Evolutionary conservation across 1,140 invertebrate genomes (phyloP), one percentile per base, ranked within the genome.

Genomic region (Drosophila grimshawi): DNA sequence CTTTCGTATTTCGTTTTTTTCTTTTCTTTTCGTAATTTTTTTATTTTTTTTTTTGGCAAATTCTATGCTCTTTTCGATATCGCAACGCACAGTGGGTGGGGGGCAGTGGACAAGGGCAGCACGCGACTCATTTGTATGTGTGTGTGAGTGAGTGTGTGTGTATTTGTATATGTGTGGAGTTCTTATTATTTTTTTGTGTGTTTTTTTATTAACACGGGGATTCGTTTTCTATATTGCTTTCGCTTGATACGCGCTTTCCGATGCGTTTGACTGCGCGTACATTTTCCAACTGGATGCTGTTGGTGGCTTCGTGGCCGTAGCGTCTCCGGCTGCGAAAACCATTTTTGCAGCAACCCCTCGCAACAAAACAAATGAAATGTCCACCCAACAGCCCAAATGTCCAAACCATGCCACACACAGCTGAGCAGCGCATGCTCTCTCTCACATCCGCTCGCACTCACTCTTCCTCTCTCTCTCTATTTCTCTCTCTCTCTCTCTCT

Each of bases 251-350:
- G 83, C 83, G 83, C 76, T 86, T 83, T 88, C 68, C 35, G 83
- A 67, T 86, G 83, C 85, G 83, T 86, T 83, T 82, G 37, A 86
- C 46, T 86, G 73, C 83, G 83, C 83, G 80, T 89, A 85, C 80
- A 78, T 89, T 88, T 88, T 89, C 85, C 83, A 88, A 88, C 83
- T 88, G 83, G 83, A 88, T 88, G 85, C 83, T 88, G 77, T 66
- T 70, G 51, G 51, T 76, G 68, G 59, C 37, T 51, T 53, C 61
- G 45, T 41, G 5, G 65, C 51, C 41, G 52, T 43, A 8, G 59
- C 60, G 53, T 66, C 67, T 75, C 61, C 61, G 62, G 62, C 62
- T 39, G 53, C 51, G 59, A 63, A 62, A 64, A 63, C 41, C 37
- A 19, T 10, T 63, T 75, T 64, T 63, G 56, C 76, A 78, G 66